Percentiles rank a stretch among this genome's conserved stretches.
Conservation (phyloP, 2,113 vertebrate genomes). For the rabbit (Oryctolagus cuniculus) region mOryCun1.1 NC_091434.1:38089501-38090000, state of each 20-base stretch:
- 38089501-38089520: slow-evolving; percentile 84
- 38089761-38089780: not conserved
- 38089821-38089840: slow-evolving; percentile 31
- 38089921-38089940: not conserved
- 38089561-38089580: slow-evolving; percentile 67
- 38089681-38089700: slow-evolving; percentile 65
- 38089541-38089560: slow-evolving; percentile 79
- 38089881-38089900: not conserved
- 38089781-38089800: not conserved
- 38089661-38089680: slow-evolving; percentile 78
- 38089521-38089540: slow-evolving; percentile 86
- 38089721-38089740: slow-evolving; percentile 60
- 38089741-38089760: slow-evolving; percentile 54
- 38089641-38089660: slow-evolving; percentile 78
- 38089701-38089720: slow-evolving; percentile 61
- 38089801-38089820: not conserved
- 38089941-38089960: not conserved
- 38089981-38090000: not conserved
- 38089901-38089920: not conserved
- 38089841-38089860: slow-evolving; percentile 23
- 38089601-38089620: slow-evolving; percentile 76
- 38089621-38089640: slow-evolving; percentile 72
- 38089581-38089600: slow-evolving; percentile 74
- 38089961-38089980: not conserved
- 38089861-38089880: not conserved